These are phyloP conservation scores for Hylaeus volcanicus DNA, from an alignment of 1,140 invertebrate genomes.

Conservation along the genomic window DNA sequence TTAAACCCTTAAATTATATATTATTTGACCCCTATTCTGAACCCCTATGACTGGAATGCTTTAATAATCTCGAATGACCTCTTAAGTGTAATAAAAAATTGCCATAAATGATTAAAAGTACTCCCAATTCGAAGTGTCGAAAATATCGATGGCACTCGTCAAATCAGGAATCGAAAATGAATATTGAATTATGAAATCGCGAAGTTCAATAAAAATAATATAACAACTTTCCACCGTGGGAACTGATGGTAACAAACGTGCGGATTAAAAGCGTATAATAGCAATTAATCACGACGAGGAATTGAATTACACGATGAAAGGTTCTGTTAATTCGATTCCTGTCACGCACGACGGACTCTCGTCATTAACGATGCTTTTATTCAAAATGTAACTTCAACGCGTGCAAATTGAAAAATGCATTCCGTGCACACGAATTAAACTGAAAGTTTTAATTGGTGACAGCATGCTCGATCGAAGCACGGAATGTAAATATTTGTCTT, in stretches of 20 bases:
- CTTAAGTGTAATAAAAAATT: no score
- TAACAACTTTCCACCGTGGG: no score
- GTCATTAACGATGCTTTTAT: slow-evolving; percentile 1
- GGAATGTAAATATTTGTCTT: not conserved
- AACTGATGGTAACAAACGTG: not conserved
- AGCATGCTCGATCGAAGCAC: not conserved
- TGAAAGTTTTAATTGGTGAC: not conserved
- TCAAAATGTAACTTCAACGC: not conserved
- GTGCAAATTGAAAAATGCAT: not conserved
- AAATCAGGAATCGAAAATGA: no score
- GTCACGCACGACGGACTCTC: not conserved
- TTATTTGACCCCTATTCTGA: no score
- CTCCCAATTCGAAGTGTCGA: no score
- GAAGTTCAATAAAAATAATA: no score
- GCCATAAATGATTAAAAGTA: no score
- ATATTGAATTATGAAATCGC: no score
- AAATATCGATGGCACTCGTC: no score
- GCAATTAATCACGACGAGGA: not conserved
- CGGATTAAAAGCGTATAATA: not conserved
- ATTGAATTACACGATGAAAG: not conserved
- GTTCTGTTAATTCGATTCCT: not conserved
- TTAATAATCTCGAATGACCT: no score
- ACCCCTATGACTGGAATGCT: no score
- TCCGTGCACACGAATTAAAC: not conserved
- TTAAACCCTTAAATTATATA: no score